Conservation (phyloP, 1,140 invertebrate species). For the Drosophila gunungcola region DNA sequence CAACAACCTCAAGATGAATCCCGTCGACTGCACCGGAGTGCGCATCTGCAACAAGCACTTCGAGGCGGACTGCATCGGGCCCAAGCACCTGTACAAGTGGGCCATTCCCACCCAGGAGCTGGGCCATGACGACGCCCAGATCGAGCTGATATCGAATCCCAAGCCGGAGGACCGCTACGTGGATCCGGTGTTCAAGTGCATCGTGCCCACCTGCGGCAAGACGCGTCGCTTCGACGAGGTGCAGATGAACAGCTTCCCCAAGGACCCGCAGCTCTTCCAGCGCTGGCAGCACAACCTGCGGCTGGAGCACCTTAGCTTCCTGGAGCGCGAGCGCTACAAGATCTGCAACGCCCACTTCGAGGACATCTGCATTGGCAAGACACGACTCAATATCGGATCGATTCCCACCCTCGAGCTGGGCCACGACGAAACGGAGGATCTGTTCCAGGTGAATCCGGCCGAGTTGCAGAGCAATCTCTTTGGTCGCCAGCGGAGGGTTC, state of each 20-base stretch:
- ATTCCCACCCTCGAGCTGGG: constrained; percentile 74
- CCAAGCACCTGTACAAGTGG: constrained; percentile 75
- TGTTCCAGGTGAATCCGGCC: constrained; percentile 68
- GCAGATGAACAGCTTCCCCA: constrained; percentile 82
- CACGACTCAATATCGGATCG: constrained; percentile 68
- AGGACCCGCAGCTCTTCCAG: constrained; percentile 61
- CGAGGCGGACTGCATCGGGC: constrained; percentile 69
- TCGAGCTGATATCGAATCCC: constrained; percentile 70
- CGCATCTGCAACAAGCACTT: constrained; percentile 80
- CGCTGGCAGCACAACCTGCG: constrained; percentile 75
- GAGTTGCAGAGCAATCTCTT: constrained; percentile 73
- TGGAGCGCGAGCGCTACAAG: constrained; percentile 77
- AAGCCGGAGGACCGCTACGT: constrained; percentile 68
- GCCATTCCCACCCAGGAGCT: constrained; percentile 66
- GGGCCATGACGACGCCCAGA: constrained; percentile 67
- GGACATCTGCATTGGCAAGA: constrained; percentile 77
- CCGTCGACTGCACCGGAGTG: constrained; percentile 69
- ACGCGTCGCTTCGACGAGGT: constrained; percentile 77
- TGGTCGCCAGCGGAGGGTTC: constrained; percentile 55
- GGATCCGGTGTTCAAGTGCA: constrained; percentile 75
- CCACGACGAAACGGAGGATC: constrained; percentile 68
- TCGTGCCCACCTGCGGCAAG: constrained; percentile 78
- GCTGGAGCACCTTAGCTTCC: constrained; percentile 67
- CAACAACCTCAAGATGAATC: constrained; percentile 80
- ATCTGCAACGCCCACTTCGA: constrained; percentile 81